Conservation (phyloP, 1,140 invertebrate genomes). For the Tetragnatha versicolor region DNA sequence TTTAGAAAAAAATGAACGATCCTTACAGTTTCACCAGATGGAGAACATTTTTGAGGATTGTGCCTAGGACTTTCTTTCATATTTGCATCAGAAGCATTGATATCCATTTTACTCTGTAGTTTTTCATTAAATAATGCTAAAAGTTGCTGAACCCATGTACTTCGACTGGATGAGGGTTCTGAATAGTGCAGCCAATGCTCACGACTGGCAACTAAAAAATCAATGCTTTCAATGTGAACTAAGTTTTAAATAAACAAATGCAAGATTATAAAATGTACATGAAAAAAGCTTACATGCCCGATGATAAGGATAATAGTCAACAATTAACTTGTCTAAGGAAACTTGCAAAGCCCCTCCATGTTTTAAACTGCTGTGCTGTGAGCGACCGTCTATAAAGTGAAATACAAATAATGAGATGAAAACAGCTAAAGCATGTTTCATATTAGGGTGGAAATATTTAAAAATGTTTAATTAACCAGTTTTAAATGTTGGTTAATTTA, state of each 20-base stretch:
- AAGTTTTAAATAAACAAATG: neutral
- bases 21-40: slow-evolving; percentile 25
- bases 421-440: no score
- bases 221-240: neutral
- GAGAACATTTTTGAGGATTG: slow-evolving; percentile 9
- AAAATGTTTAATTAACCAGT: no score
- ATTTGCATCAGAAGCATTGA: neutral
- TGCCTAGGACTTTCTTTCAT: slow-evolving; percentile 40
- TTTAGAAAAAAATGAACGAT: no score
- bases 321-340: slow-evolving; percentile 80
- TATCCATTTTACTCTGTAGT: slow-evolving; percentile 30
- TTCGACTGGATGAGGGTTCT: slow-evolving; percentile 64
- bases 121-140: slow-evolving; percentile 62
- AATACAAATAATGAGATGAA: slow-evolving; percentile 7
- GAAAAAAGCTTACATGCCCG: slow-evolving; percentile 71
- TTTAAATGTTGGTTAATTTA: no score
- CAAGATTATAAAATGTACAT: neutral
- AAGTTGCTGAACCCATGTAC: slow-evolving; percentile 65
- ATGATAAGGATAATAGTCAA: slow-evolving; percentile 98
- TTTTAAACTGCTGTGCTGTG: slow-evolving; percentile 68
- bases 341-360: slow-evolving; percentile 95
- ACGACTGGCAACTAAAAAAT: slow-evolving; percentile 72
- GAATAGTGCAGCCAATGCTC: slow-evolving; percentile 80
- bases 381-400: slow-evolving; percentile 66
- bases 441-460: no score